phyloP scores from a whole-genome alignment of 1,140 invertebrate species.

The Lanistes nyassanus region DNA sequence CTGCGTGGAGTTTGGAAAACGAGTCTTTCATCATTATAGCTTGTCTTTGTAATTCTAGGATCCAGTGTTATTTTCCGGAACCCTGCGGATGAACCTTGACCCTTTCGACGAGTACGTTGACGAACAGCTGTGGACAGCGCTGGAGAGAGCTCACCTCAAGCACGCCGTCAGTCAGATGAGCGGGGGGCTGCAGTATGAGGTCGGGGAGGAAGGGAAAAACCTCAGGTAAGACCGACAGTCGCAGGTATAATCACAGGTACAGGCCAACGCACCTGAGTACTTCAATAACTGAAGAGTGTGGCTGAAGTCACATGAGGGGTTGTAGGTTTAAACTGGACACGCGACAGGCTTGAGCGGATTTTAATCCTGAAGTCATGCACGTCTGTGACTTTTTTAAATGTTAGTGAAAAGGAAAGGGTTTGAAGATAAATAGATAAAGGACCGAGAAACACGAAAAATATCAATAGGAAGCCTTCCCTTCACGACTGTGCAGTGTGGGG shows the following conservation, averaged over 20 bases:
- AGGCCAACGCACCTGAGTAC: not conserved
- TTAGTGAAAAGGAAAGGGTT: no score
- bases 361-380: not conserved
- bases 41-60: constrained; percentile 56
- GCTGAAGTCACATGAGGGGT: not conserved
- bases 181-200: constrained; percentile 56
- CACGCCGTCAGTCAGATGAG: constrained; percentile 55
- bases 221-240: constrained; percentile 63
- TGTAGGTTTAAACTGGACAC: not conserved
- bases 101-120: constrained; percentile 81
- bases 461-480: no score
- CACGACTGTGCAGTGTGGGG: constrained; percentile 4
- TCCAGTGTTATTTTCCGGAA: constrained; percentile 86
- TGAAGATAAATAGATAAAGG: no score
- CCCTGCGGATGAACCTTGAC: constrained; percentile 84
- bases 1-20: constrained; percentile 1
- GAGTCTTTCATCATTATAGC: not conserved
- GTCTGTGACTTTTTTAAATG: not conserved
- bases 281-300: not conserved
- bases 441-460: no score
- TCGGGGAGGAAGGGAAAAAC: constrained; percentile 67
- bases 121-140: constrained; percentile 76
- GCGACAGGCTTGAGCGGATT: not conserved
- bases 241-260: not conserved
- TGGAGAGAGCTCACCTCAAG: constrained; percentile 76